Conservation (phyloP, 2,888 invertebrate genomes). For the Drosophila niveifrons region DNA sequence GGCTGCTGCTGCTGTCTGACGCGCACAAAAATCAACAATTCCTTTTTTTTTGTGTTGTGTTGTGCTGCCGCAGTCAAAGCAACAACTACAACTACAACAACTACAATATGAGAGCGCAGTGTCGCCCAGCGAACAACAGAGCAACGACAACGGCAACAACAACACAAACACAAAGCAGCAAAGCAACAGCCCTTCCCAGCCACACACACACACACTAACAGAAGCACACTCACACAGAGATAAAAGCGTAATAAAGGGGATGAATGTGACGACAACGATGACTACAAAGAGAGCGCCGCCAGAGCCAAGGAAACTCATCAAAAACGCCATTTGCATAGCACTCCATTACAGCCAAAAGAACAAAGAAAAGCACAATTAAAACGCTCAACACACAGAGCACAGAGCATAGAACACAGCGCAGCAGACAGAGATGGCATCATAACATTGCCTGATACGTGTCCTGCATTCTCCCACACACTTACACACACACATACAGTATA, state of each 20-base stretch:
- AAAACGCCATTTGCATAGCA: constrained; percentile 83
- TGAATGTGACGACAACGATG: constrained; percentile 61
- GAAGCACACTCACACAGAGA: constrained; percentile 25
- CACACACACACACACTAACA: constrained; percentile 25
- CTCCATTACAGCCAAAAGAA: constrained; percentile 81
- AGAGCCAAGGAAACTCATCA: constrained; percentile 76
- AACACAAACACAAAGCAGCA: constrained; percentile 57
- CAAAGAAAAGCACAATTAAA: constrained; percentile 81
- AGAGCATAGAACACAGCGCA: not conserved
- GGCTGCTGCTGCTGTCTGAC: constrained; percentile 70
- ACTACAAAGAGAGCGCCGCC: constrained; percentile 72
- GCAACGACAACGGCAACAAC: constrained; percentile 62
- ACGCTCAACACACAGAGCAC: constrained; percentile 53
- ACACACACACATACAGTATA: constrained; percentile 5
- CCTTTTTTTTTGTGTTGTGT: constrained; percentile 30
- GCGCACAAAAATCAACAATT: constrained; percentile 63
- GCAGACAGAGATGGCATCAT: constrained; percentile 36
- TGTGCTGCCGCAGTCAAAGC: constrained; percentile 52
- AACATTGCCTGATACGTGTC: constrained; percentile 29
- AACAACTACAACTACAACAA: constrained; percentile 46
- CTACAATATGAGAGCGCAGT: constrained; percentile 45
- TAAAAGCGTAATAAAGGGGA: constrained; percentile 68
- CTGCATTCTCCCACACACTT: constrained; percentile 4
- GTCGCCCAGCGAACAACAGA: constrained; percentile 68
- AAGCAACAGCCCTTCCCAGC: constrained; percentile 64